Evolutionary conservation across 1,140 invertebrate genomes (phyloP).

Genomic region (Drosophila pseudoobscura): DNA sequence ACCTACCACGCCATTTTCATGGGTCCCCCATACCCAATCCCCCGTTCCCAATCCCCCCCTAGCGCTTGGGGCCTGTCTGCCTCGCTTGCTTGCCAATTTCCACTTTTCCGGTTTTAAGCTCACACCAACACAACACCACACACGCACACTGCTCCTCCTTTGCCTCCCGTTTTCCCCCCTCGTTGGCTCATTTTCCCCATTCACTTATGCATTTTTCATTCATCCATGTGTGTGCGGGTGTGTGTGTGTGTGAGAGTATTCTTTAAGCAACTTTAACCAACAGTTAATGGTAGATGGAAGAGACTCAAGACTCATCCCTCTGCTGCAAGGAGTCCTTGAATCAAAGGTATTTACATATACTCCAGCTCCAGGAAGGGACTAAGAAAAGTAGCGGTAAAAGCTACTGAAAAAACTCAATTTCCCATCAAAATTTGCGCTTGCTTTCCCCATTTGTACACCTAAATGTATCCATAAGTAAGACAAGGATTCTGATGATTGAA

Average conservation of each 20-base stretch:
- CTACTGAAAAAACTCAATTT: too few species aligned
- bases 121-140: slow-evolving; percentile 41
- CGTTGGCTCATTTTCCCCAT: slow-evolving; percentile 53
- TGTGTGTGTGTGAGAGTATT: background rate
- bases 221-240: background rate
- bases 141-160: slow-evolving; percentile 3
- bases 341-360: too few species aligned
- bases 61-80: slow-evolving; percentile 57
- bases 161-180: slow-evolving; percentile 8
- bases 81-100: slow-evolving; percentile 75
- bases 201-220: slow-evolving; percentile 68
- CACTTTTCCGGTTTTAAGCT: slow-evolving; percentile 77
- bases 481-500: too few species aligned
- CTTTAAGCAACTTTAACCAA: slow-evolving; percentile 48
- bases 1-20: too few species aligned
- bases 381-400: too few species aligned
- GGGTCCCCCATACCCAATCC: background rate
- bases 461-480: too few species aligned
- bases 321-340: background rate
- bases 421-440: too few species aligned
- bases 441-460: too few species aligned
- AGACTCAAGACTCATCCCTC: too few species aligned
- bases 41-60: slow-evolving; percentile 4
- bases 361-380: too few species aligned
- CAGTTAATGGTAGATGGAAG: slow-evolving; percentile 21